phyloP scores from a whole-genome alignment of 2,797 vertebrate species.

The Macropodus opercularis region DNA sequence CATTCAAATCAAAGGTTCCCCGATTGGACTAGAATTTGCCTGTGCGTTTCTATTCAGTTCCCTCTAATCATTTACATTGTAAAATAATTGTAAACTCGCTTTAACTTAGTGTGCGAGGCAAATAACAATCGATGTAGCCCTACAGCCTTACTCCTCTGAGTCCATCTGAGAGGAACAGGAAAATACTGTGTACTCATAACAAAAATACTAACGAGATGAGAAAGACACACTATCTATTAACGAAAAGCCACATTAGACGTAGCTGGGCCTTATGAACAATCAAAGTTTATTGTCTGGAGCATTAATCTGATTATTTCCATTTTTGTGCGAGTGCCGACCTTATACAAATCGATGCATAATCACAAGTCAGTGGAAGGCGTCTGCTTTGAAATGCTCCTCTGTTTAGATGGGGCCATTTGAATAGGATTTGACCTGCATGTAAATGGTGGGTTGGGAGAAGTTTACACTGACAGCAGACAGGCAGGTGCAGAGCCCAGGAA shows the following conservation, averaged over 20 bases:
- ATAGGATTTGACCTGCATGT: constrained; percentile 82
- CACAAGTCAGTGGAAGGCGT: constrained; percentile 53
- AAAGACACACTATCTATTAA: constrained; percentile 2
- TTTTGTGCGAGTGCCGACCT: constrained; percentile 54
- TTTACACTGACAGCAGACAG: constrained; percentile 59
- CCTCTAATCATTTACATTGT: constrained; percentile 61
- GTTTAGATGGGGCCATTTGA: constrained; percentile 80
- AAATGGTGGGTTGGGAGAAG: constrained; percentile 75
- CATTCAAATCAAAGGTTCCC: constrained; percentile 73
- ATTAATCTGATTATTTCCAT: constrained; percentile 60
- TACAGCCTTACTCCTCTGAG: constrained; percentile 31
- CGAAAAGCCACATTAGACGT: too few species aligned
- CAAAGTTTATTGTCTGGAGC: constrained; percentile 23
- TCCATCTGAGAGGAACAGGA: constrained; percentile 54
- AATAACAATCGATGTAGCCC: constrained; percentile 65
- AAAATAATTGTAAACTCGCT: constrained; percentile 68
- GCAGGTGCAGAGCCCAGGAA: constrained; percentile 70
- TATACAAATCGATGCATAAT: constrained; percentile 73
- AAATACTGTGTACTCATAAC: constrained; percentile 54
- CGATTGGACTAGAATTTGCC: constrained; percentile 70
- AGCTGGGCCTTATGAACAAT: constrained; percentile 38
- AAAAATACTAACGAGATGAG: constrained; percentile 37
- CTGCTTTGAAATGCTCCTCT: constrained; percentile 74
- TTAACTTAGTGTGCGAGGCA: constrained; percentile 49
- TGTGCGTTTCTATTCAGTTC: constrained; percentile 65